These are phyloP conservation scores for Cichladusa arquata DNA, from an alignment of 2,113 vertebrate species.

Conservation along the genomic window DNA sequence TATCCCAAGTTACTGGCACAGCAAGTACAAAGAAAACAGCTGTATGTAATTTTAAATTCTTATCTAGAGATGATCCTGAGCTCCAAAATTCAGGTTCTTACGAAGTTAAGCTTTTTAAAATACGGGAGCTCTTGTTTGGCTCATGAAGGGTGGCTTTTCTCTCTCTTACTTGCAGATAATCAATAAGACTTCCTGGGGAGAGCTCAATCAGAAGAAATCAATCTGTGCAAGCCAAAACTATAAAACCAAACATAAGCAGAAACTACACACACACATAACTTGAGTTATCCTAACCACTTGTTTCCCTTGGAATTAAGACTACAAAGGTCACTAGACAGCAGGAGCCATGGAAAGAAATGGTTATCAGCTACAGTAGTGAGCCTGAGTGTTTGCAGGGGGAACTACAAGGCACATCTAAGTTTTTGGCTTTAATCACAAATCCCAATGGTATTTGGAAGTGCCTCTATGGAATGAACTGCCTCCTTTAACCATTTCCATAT, in stretches of 20 bases:
- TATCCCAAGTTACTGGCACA: background rate
- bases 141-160: background rate
- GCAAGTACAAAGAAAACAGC: background rate
- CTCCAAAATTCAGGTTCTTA: background rate
- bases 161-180: background rate
- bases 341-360: fast-evolving
- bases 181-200: background rate
- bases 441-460: fast-evolving
- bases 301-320: background rate
- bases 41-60: background rate
- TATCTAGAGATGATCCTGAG: background rate
- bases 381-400: fast-evolving
- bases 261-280: background rate
- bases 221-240: background rate
- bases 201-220: background rate
- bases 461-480: background rate
- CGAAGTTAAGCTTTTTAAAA: background rate
- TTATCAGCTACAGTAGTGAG: background rate
- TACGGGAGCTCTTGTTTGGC: background rate
- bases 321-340: background rate
- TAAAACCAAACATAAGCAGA: background rate
- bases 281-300: background rate
- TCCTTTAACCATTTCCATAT: background rate
- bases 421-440: background rate
- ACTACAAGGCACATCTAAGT: background rate